Conservation (phyloP, 2,797 vertebrate species). For the Gobio occitaniae region DNA sequence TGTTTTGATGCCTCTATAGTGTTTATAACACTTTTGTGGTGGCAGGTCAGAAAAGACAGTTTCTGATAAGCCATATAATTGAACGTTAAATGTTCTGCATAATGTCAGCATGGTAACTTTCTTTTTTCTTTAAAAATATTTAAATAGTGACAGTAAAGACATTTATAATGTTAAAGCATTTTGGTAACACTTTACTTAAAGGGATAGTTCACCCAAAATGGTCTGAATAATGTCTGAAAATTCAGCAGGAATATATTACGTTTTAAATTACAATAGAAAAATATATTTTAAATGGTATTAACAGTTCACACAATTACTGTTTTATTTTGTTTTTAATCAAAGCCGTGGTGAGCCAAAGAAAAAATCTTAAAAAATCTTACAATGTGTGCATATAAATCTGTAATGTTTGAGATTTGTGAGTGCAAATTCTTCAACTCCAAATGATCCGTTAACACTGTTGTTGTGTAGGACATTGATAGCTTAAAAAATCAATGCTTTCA, state of each 20-base stretch:
- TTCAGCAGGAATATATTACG: not conserved
- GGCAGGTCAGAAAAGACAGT: not conserved
- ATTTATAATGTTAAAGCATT: no score
- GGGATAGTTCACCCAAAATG: no score
- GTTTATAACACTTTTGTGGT: not conserved
- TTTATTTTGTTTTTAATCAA: not conserved
- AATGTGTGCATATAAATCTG: not conserved
- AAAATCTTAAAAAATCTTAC: not conserved
- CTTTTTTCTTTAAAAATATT: no score
- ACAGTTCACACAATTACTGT: not conserved
- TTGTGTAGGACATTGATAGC: conserved; percentile 2
- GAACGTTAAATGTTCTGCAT: not conserved
- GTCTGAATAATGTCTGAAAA: not conserved
- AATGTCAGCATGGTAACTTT: no score
- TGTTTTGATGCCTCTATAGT: not conserved
- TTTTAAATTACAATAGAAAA: not conserved
- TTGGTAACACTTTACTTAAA: no score
- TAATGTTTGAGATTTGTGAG: not conserved
- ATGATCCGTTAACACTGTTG: not conserved
- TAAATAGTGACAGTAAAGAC: no score
- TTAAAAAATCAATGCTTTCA: not conserved
- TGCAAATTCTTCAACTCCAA: not conserved
- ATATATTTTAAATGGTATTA: not conserved
- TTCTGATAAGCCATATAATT: conserved; percentile 13
- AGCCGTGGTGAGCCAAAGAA: not conserved